phyloP scores from a whole-genome alignment of 2,113 vertebrate species.

The Fregetta grallaria region DNA sequence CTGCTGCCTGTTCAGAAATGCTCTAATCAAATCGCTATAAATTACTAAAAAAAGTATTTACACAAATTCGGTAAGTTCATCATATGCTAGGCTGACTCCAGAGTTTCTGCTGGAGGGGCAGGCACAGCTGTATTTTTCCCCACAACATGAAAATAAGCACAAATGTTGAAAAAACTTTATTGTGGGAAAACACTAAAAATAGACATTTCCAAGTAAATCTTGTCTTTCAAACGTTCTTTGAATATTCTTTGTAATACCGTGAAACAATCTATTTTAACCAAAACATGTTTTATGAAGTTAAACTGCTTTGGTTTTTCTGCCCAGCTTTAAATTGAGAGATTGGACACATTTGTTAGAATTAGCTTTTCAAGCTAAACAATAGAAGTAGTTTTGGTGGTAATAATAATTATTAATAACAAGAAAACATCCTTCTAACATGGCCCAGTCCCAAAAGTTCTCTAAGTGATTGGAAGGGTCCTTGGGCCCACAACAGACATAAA shows the following conservation, averaged over 20 bases:
- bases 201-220: not conserved
- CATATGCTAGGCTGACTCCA: not conserved
- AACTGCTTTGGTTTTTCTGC: not conserved
- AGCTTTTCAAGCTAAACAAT: not conserved
- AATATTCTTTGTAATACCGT: not conserved
- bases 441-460: not conserved
- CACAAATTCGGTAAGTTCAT: not conserved
- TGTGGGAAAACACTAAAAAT: not conserved
- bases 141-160: not conserved
- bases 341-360: not conserved
- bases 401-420: not conserved
- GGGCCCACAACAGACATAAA: not conserved
- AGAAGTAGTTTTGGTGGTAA: not conserved
- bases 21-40: not conserved
- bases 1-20: constrained; percentile 31
- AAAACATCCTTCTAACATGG: not conserved
- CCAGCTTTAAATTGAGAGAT: not conserved
- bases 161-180: not conserved
- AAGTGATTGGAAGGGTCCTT: not conserved
- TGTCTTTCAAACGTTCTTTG: not conserved
- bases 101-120: not conserved
- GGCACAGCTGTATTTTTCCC: not conserved
- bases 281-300: not conserved
- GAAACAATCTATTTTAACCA: not conserved
- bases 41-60: not conserved